Conservation (phyloP, 2,797 vertebrate genomes). For the Mastacembelus armatus region DNA sequence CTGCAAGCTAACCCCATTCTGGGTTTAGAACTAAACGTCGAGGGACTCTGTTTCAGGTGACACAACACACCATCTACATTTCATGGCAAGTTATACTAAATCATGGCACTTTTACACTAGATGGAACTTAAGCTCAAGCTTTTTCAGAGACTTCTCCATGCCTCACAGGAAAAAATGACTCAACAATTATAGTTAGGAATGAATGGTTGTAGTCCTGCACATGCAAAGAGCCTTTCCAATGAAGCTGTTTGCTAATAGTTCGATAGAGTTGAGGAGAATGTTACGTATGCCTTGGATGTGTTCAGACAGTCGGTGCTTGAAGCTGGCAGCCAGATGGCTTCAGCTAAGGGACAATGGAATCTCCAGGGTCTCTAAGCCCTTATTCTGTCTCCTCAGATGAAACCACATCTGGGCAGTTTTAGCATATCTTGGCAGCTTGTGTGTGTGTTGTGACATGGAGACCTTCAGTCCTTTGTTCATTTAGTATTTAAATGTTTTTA, state of each 20-base stretch:
- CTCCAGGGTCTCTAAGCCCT: constrained; percentile 60
- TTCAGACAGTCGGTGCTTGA: constrained; percentile 64
- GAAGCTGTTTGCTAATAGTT: constrained; percentile 47
- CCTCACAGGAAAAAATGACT: constrained; percentile 22
- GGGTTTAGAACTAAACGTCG: constrained; percentile 18
- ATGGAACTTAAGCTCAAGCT: constrained; percentile 3
- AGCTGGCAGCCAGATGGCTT: constrained; percentile 78
- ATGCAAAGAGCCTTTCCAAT: too few species aligned
- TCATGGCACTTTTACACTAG: constrained; percentile 19
- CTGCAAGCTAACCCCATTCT: constrained; percentile 8
- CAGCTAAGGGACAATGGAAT: constrained; percentile 68
- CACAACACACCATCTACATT: constrained; percentile 10
- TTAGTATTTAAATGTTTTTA: constrained; percentile 10
- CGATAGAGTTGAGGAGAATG: constrained; percentile 43
- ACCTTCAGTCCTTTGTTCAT: constrained; percentile 26
- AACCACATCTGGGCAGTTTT: constrained; percentile 68
- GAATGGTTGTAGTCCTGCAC: too few species aligned
- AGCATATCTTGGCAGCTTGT: constrained; percentile 48
- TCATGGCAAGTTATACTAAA: constrained; percentile 25
- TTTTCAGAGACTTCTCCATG: constrained; percentile 14
- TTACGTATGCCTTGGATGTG: constrained; percentile 62
- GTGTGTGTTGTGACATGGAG: constrained; percentile 27
- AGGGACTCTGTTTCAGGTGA: constrained; percentile 25
- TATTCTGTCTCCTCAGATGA: constrained; percentile 57
- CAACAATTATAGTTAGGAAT: constrained; percentile 15